Base-by-base conservation (phyloP, 2,888 invertebrate genomes). In the Brachyopa scutellaris region DNA sequence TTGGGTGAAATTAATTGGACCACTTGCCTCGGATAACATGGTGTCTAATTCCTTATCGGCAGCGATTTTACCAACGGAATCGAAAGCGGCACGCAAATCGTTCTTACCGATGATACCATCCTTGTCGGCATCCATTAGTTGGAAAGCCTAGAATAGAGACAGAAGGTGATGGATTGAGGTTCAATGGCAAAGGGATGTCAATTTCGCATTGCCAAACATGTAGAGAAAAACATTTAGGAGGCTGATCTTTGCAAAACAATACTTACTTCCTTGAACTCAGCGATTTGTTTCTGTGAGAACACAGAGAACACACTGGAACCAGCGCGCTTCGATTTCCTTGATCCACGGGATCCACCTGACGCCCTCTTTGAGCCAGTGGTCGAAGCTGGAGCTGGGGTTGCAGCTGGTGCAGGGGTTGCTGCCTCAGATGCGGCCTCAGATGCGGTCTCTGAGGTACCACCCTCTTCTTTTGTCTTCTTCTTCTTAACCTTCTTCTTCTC, bases 261-360 rank as follows among this genome's bases (percentile, higher is more conserved):
- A 87, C 90, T 92, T 88, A 96, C 96, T 93, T 97, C 97, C 92
- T 97, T 97, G 94, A 97, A 97, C 92, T 97, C 97, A 88, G 97
- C 96, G 89, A 97, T 96, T 93, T 97, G 97, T 92, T 95, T 95
- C 93, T 97, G 97, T 88, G 97, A 95, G 95, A 98, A 97, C 95
- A 97, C 97, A 90, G 97, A 97, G 94, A 97, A 97, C 91, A 97
- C 97, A 92, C 97, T 97, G 93, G 97, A 97, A 88, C 97, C 97
- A 85, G 90, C 96, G 94, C 91, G 97, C 92, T 97, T 97, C 88
- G 95, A 95, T 90, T 93, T 94, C 86, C 87, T 89, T 79, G 90
- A 90, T 85, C 91, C 91, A 84, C 91, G 89, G 78, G 92, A 93
- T 90, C 94, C 94, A 87, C 93, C 93, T 91, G 95, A 96, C 87